Evolutionary conservation across 2,797 vertebrate genomes (phyloP).

Genomic region (Oreochromis grahami): DNA sequence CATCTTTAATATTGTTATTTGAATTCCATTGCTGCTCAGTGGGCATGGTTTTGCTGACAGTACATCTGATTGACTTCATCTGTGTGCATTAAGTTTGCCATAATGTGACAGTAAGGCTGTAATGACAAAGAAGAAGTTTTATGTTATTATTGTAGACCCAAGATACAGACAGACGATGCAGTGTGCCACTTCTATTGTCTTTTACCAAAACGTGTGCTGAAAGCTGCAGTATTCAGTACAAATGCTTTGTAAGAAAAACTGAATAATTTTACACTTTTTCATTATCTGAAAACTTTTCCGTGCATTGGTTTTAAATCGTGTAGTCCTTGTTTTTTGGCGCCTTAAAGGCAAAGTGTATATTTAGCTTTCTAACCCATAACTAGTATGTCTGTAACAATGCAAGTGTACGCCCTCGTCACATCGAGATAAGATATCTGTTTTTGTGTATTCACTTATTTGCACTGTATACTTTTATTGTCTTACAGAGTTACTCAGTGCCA

Average conservation of each 20-base stretch:
- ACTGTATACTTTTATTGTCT: conserved; percentile 21
- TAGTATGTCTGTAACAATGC: conserved; percentile 40
- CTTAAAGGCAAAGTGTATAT: conserved; percentile 30
- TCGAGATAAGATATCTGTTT: conserved; percentile 26
- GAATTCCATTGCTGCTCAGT: conserved; percentile 23
- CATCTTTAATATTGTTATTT: conserved; percentile 6
- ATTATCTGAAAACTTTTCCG: conserved; percentile 7
- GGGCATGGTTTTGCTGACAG: neutral
- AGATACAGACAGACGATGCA: neutral
- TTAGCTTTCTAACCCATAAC: conserved; percentile 37
- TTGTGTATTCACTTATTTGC: conserved; percentile 4
- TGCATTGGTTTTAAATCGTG: neutral
- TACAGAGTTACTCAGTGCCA: conserved; percentile 13
- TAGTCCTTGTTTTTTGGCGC: conserved; percentile 41
- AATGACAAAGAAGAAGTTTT: neutral
- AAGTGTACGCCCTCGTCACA: conserved; percentile 34
- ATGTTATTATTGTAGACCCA: neutral
- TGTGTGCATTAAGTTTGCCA: neutral
- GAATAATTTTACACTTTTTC: neutral
- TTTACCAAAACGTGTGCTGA: conserved; percentile 11
- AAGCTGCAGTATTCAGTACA: conserved; percentile 32
- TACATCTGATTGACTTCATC: neutral
- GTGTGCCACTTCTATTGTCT: conserved; percentile 3
- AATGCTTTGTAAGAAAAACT: conserved; percentile 39
- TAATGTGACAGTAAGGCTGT: neutral